Base-by-base conservation (phyloP, 2,797 vertebrate genomes). In the Micrastur ruficollis region DNA sequence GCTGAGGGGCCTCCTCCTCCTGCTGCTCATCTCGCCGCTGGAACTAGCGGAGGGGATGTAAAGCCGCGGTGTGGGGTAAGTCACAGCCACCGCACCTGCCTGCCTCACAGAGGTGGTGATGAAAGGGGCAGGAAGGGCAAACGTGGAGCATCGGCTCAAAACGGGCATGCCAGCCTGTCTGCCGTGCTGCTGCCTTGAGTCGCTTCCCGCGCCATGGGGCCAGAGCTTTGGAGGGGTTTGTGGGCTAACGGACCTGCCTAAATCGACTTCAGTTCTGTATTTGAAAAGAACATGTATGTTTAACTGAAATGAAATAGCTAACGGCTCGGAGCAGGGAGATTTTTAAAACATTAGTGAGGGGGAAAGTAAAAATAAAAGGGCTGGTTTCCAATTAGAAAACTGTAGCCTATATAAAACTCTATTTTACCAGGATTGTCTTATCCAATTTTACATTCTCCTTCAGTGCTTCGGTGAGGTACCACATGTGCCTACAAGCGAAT, bases 21-120 rank as follows among this genome's bases (percentile, higher is more conserved):
- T 49, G 61, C 49, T 81, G 55, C 71, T 40, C 15, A 0, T 42
- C 8, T 50, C 66, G 47, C 8, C 25, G 17, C 14, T n/a, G 0
- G 0, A 8, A 12, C 1, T 55, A 25, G 47, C 0, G 0, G 23
- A 63, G 22, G 31, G 2, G 12, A 25, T 22, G 47, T 8, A 29
- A 47, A 78, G 29, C 92, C 32, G 67, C 12, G 2, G 8, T 8
- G 25, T 0, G 11, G 29, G 82, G 46, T 66, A 52, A 66, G 78
- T n/a, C 47, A 59, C 52, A 47, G 70, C 26, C 47, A 5, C 58
- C 0, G 2, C 17, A 12, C 0, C 2, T 6, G 44, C 46, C 63
- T 18, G 18, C 19, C 58, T 31, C 10, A 0, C 13, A 53, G 34
- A 81, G 49, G 6, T 8, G 46, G 47, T 11, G n/a, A 15, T 1